phyloP scores from a whole-genome alignment of 1,140 invertebrate genomes.

The Dufourea novaeangliae region DNA sequence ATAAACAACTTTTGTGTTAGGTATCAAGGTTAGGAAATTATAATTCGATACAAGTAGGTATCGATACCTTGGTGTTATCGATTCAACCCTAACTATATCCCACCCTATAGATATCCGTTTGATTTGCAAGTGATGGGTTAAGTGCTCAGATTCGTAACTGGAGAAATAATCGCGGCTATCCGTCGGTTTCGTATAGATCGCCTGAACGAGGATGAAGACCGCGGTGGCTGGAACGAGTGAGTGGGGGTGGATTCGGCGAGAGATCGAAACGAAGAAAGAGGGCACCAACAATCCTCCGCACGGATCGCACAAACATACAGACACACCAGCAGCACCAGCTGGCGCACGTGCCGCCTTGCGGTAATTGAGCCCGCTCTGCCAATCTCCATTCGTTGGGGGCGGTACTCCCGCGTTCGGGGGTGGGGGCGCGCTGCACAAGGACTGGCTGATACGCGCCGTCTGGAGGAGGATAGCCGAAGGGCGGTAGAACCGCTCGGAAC shows the following conservation, averaged over 20 bases:
- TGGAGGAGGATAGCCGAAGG: conserved; percentile 39
- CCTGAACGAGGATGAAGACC: not conserved
- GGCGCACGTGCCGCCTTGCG: conserved; percentile 54
- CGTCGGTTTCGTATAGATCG: too few species aligned
- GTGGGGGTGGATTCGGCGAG: conserved; percentile 31
- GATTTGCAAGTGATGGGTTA: too few species aligned
- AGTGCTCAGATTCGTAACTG: too few species aligned
- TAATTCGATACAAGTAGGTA: too few species aligned
- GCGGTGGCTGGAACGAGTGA: not conserved
- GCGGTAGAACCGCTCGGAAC: conserved; percentile 52
- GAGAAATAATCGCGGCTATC: too few species aligned
- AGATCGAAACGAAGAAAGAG: conserved; percentile 37
- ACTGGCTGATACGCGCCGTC: conserved; percentile 48
- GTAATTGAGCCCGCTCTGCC: conserved; percentile 64
- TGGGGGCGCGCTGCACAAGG: conserved; percentile 41
- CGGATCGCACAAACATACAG: too few species aligned
- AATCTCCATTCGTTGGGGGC: conserved; percentile 78
- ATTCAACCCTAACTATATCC: too few species aligned
- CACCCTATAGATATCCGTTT: too few species aligned
- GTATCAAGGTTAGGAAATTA: too few species aligned
- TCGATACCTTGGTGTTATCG: too few species aligned
- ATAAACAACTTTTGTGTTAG: too few species aligned
- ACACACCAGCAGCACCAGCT: conserved; percentile 15
- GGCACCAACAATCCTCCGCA: conserved; percentile 32
- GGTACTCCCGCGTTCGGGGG: conserved; percentile 67